Percentiles rank a stretch among this genome's conserved stretches.
phyloP scores from a whole-genome alignment of 1,140 invertebrate genomes.

The Cyclargus thomasi region DNA sequence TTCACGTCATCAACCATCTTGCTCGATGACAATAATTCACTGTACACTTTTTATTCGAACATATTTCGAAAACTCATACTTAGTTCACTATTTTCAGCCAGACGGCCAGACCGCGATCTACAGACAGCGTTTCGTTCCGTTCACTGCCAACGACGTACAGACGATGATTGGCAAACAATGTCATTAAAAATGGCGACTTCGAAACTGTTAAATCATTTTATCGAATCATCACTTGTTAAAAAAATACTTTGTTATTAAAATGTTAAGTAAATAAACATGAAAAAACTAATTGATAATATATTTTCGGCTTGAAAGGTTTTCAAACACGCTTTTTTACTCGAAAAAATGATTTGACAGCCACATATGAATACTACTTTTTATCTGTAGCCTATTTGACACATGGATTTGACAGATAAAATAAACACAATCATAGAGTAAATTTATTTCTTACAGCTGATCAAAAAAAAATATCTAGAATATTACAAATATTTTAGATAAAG shows the following conservation, averaged over 20 bases:
- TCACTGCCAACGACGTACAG: constrained; percentile 63
- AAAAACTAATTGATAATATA: not conserved
- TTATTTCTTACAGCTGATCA: no score
- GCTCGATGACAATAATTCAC: constrained; percentile 71
- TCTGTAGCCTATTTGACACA: not conserved
- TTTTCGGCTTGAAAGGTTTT: not conserved
- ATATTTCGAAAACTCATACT: constrained; percentile 74
- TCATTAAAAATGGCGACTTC: constrained; percentile 47
- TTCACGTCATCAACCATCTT: constrained; percentile 74
- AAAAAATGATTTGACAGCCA: not conserved
- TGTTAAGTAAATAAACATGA: not conserved
- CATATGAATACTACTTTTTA: not conserved
- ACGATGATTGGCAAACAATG: constrained; percentile 48
- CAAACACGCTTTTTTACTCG: not conserved
- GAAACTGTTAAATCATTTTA: constrained; percentile 24
- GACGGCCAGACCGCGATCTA: constrained; percentile 68
- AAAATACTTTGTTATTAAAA: not conserved
- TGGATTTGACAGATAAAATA: no score
- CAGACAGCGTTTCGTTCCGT: constrained; percentile 71
- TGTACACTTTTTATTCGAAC: constrained; percentile 73
- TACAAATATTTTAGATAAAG: no score
- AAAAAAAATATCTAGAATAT: no score
- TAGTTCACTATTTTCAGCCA: constrained; percentile 72
- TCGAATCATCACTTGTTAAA: not conserved
- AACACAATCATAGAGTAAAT: no score